Evolutionary conservation across 2,797 vertebrate species (phyloP).

Genomic region (Lemur catta): DNA sequence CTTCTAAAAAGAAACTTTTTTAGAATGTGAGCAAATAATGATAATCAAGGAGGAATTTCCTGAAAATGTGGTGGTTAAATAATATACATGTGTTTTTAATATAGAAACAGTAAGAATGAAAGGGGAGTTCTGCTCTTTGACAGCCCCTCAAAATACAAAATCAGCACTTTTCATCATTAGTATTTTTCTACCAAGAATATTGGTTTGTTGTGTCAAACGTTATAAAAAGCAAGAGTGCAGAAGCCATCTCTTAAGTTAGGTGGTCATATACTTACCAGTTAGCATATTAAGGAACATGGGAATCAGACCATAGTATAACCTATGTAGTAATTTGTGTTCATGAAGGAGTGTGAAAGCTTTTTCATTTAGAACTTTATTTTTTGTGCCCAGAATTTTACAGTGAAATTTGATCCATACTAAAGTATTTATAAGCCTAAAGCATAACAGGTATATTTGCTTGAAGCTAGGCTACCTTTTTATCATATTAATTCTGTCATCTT

Average conservation of each 20-base stretch:
- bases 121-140: not conserved
- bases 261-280: not conserved
- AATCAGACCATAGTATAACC: not conserved
- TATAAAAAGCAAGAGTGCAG: not conserved
- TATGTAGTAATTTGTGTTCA: not conserved
- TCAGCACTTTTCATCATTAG: not conserved
- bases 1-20: not conserved
- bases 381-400: not conserved
- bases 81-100: not conserved
- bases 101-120: not conserved
- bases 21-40: conserved; percentile 25
- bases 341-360: not conserved
- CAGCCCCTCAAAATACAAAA: conserved; percentile 1
- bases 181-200: conserved; percentile 20
- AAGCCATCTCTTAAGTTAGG: not conserved
- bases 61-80: conserved; percentile 11
- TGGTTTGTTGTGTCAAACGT: not conserved
- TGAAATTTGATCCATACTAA: not conserved
- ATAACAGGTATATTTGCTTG: not conserved
- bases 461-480: not conserved
- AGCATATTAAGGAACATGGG: not conserved
- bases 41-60: not conserved
- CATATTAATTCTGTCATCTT: not conserved
- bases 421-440: not conserved
- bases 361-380: conserved; percentile 14